A percentile compares a stretch with the other conserved stretches of the same genome.
Evolutionary conservation across 2,888 invertebrate genomes (phyloP).

Genomic region (Nycteola revayana): DNA sequence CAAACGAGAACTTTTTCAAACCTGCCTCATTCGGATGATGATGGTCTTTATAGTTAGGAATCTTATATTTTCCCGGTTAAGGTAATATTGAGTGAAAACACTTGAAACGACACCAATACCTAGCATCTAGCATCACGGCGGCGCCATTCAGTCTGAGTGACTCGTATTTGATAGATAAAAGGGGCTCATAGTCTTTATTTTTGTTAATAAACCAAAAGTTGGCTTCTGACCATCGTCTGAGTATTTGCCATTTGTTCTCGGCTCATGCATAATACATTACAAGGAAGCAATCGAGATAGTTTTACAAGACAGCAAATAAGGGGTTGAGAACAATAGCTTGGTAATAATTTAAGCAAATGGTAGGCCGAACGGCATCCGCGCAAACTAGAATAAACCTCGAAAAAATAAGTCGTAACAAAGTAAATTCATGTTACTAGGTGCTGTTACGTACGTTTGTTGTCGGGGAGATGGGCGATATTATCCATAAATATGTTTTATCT

Average conservation of each 20-base stretch:
- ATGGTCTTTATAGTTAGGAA: too few species aligned
- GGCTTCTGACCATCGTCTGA: conserved; percentile 34
- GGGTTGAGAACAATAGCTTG: conserved; percentile 30
- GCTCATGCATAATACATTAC: conserved; percentile 57
- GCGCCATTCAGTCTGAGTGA: too few species aligned
- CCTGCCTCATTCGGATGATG: too few species aligned
- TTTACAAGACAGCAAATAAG: conserved; percentile 31
- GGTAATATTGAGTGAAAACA: too few species aligned
- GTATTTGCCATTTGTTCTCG: conserved; percentile 36
- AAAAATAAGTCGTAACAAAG: conserved; percentile 18
- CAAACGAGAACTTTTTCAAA: too few species aligned
- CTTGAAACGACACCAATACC: too few species aligned
- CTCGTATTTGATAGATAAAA: too few species aligned
- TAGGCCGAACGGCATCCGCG: conserved; percentile 12
- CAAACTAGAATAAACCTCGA: conserved; percentile 6
- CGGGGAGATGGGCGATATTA: conserved; percentile 22
- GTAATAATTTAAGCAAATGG: conserved; percentile 25
- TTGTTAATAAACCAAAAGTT: conserved; percentile 28
- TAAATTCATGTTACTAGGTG: conserved; percentile 9
- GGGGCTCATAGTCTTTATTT: too few species aligned
- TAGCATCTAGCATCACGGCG: too few species aligned
- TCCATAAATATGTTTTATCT: conserved; percentile 35
- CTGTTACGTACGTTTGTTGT: conserved; percentile 6
- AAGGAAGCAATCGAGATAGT: conserved; percentile 28
- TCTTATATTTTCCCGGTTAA: too few species aligned